These are phyloP conservation scores for Selene dorsalis DNA, from an alignment of 2,797 vertebrate genomes.

Conservation along the genomic window DNA sequence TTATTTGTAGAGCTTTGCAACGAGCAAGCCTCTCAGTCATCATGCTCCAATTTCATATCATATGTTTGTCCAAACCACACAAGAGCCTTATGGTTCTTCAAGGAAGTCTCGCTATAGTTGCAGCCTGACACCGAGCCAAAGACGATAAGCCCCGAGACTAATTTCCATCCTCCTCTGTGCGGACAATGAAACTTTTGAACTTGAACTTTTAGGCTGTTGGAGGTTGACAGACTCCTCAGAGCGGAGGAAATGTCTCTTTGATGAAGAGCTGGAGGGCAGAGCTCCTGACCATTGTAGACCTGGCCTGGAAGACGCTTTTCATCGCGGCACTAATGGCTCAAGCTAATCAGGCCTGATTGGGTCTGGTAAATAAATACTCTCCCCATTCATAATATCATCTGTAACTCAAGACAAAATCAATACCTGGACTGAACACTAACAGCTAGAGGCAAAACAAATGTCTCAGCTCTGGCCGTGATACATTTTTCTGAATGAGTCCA, in stretches of 20 bases:
- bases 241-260: conserved; percentile 72
- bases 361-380: conserved; percentile 78
- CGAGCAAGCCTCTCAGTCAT: conserved; percentile 82
- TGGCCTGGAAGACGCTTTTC: conserved; percentile 80
- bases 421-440: conserved; percentile 68
- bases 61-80: conserved; percentile 86
- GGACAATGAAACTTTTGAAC: conserved; percentile 77
- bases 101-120: conserved; percentile 77
- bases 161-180: conserved; percentile 70
- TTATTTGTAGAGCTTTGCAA: conserved; percentile 85
- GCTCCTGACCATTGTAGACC: conserved; percentile 70
- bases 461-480: conserved; percentile 62
- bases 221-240: conserved; percentile 68
- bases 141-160: conserved; percentile 78
- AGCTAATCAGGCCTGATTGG: conserved; percentile 82
- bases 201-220: conserved; percentile 63
- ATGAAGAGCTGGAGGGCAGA: conserved; percentile 71
- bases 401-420: conserved; percentile 81
- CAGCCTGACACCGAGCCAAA: conserved; percentile 76
- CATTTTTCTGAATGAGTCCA: conserved; percentile 69
- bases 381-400: conserved; percentile 75
- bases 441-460: conserved; percentile 70
- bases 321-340: conserved; percentile 79
- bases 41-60: conserved; percentile 85
- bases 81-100: conserved; percentile 78